phyloP scores from a whole-genome alignment of 1,140 invertebrate species.

The Eupristina koningsbergeri region DNA sequence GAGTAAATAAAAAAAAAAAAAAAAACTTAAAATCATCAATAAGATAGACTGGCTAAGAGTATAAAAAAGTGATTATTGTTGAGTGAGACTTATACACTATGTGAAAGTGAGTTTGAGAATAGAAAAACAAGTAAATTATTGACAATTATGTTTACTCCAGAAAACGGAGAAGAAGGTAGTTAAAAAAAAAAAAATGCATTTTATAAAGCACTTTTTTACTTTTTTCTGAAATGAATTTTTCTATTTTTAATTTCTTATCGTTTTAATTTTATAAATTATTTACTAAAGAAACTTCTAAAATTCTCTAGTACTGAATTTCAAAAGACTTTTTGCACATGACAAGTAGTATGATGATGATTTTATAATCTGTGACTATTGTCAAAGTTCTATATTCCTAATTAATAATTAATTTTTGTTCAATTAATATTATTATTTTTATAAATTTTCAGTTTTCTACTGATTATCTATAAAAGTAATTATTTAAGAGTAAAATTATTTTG shows the following conservation, averaged over 20 bases:
- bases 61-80: slow-evolving; percentile 41
- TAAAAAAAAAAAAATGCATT: slow-evolving; percentile 40
- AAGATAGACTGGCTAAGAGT: slow-evolving; percentile 37
- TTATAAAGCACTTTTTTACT: slow-evolving; percentile 26
- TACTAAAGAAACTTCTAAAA: neutral
- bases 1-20: slow-evolving; percentile 19
- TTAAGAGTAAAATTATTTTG: neutral
- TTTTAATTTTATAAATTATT: slow-evolving; percentile 13
- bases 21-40: slow-evolving; percentile 32
- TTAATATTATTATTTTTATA: slow-evolving; percentile 22
- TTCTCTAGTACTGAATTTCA: slow-evolving; percentile 19
- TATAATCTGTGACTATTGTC: slow-evolving; percentile 19
- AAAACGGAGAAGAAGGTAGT: slow-evolving; percentile 21
- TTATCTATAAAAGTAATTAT: slow-evolving; percentile 37
- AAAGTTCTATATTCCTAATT: slow-evolving; percentile 1
- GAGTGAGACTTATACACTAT: slow-evolving; percentile 23
- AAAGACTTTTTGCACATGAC: slow-evolving; percentile 49
- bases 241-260: slow-evolving; percentile 18
- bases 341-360: slow-evolving; percentile 34
- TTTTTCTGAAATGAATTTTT: slow-evolving; percentile 16
- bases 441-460: slow-evolving; percentile 41
- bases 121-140: slow-evolving; percentile 33
- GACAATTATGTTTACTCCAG: slow-evolving; percentile 24
- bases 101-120: slow-evolving; percentile 21
- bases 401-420: slow-evolving; percentile 17